Conservation (phyloP, 2,113 vertebrate genomes). For the Indri indri region DNA sequence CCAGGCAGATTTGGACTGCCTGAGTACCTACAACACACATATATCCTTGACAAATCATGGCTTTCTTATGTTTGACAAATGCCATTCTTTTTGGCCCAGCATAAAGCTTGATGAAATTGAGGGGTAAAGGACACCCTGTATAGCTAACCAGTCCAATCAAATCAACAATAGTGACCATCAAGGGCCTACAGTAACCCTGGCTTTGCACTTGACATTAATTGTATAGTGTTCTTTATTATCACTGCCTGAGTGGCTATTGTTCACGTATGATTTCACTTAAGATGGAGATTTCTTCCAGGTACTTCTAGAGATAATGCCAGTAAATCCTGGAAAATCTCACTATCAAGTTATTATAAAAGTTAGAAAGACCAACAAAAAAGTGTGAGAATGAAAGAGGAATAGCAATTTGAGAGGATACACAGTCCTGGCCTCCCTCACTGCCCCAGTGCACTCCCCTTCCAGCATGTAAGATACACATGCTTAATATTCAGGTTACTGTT, state of each 20-base stretch:
- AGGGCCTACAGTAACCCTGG: not conserved
- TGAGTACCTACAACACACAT: not conserved
- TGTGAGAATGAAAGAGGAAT: not conserved
- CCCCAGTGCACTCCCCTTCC: not conserved
- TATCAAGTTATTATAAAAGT: not conserved
- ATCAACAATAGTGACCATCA: not conserved
- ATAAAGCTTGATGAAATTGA: not conserved
- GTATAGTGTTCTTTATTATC: not conserved
- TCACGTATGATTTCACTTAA: not conserved
- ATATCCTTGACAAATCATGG: not conserved
- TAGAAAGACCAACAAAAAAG: slow-evolving; percentile 41
- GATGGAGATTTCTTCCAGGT: not conserved
- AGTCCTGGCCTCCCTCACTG: not conserved
- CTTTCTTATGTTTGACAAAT: not conserved
- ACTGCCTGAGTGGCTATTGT: not conserved
- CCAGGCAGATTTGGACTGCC: not conserved
- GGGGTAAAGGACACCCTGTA: not conserved
- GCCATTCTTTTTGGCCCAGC: not conserved
- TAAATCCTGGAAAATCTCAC: slow-evolving; percentile 53
- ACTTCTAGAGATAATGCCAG: not conserved
- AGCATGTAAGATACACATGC: not conserved
- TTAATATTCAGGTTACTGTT: not conserved
- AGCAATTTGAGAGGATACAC: not conserved
- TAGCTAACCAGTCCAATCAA: not conserved
- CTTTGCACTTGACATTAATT: not conserved